Evolutionary conservation across 2,797 vertebrate species (phyloP), one percentile per base, ranked within the genome.

Genomic region (Neostethus bicornis): DNA sequence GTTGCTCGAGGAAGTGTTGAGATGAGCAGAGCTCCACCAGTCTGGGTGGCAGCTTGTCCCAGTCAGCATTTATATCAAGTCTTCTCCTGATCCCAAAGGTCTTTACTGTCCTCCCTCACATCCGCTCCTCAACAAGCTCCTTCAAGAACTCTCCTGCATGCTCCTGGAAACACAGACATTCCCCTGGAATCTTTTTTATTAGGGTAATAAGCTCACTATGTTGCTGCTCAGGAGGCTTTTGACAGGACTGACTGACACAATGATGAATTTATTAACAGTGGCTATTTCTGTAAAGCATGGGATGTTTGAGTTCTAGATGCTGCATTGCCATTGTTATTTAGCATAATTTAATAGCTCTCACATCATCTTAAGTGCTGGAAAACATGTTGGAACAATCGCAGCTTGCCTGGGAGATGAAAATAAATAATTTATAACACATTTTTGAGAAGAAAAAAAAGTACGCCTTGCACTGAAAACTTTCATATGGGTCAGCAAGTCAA

Each of bases 21-120:
- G 77, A 80, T 79, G 77, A 77, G 79, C 52, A 59, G 68, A 52
- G 61, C 39, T 70, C 44, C 61, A 64, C 61, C 7, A 2, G 57
- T 81, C 61, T 81, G 79, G 83, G 49, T 2, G 51, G 71, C 78
- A 39, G 63, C 69, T 65, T 23, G 54, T 75, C 67, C 37, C 14
- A 1, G 50, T 48, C 70, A 44, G 75, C 77, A 74, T 83, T 88
- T 89, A 86, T 90, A 88, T 81, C 66, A 71, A 78, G 75, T 54
- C 71, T 59, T 50, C 51, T 77, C 68, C 67, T 65, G 66, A 73
- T 67, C 55, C 32, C 57, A 35, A 13, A 35, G 75, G 69, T 72
- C 71, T 82, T 79, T 70, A 72, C 74, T 72, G 71, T 77, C 83
- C 81, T 73, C 68, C 62, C 73, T 83, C 77, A 86, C 83, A 85